A percentile compares a stretch with the other conserved stretches of the same genome.
Conservation (phyloP, 2,888 invertebrate genomes). For the Noctua janthe region DNA sequence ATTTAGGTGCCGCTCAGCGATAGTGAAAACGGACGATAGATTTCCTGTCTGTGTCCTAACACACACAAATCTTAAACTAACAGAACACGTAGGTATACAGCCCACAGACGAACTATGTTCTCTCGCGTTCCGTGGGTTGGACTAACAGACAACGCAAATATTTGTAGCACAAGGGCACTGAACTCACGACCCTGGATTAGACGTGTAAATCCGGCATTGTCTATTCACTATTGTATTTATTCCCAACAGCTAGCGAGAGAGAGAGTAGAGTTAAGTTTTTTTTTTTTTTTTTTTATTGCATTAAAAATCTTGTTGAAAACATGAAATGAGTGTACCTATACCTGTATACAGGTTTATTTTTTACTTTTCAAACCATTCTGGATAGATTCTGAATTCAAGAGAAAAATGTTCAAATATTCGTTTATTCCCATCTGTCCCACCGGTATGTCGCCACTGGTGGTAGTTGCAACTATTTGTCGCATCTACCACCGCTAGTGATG, state of each 20-base stretch:
- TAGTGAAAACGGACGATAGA: background rate
- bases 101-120: slow-evolving; percentile 10
- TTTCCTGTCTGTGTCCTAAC: slow-evolving; percentile 9
- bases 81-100: background rate
- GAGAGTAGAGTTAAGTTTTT: no score
- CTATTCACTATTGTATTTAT: background rate
- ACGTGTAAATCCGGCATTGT: slow-evolving; percentile 29
- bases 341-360: background rate
- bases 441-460: no score
- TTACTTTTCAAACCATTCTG: background rate
- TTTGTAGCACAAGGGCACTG: slow-evolving; percentile 25
- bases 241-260: no score
- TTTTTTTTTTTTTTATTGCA: background rate
- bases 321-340: background rate
- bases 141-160: slow-evolving; percentile 40
- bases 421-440: no score
- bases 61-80: background rate
- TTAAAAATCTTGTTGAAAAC: background rate
- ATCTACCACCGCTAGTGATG: no score
- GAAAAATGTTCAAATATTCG: background rate
- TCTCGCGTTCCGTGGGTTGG: slow-evolving; percentile 11
- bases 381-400: background rate
- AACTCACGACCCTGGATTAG: slow-evolving; percentile 35
- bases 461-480: no score
- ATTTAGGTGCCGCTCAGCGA: background rate